A percentile compares a stretch with the other conserved stretches of the same genome.
Conservation (phyloP, 2,888 invertebrate species). For the Cephus rjabovi region DNA sequence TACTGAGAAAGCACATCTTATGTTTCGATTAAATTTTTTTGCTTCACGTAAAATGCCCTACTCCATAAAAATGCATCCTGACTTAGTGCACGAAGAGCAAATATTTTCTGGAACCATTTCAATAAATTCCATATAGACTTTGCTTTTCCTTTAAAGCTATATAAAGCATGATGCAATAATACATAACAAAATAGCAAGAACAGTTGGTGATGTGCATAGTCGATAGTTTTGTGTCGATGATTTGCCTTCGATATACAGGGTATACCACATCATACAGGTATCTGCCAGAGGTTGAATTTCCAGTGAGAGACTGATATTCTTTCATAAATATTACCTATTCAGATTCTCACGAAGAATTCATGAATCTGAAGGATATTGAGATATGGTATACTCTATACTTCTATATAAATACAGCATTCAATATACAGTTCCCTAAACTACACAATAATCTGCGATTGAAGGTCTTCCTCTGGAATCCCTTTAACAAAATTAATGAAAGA, state of each 20-base stretch:
- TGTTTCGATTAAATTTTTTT: neutral
- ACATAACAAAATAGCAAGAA: conserved; percentile 53
- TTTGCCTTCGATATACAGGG: neutral
- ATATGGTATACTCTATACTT: neutral
- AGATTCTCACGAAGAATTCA: neutral
- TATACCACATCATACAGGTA: neutral
- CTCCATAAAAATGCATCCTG: neutral
- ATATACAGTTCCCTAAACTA: neutral
- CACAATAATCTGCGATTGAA: neutral
- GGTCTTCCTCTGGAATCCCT: neutral
- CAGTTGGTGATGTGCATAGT: conserved; percentile 37
- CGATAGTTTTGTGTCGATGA: neutral
- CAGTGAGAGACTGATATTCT: neutral
- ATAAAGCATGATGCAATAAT: conserved; percentile 36
- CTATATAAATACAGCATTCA: neutral
- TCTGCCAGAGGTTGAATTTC: neutral
- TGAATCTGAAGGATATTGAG: neutral
- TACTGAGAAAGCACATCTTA: neutral
- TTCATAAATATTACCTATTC: neutral
- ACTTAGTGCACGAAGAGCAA: neutral
- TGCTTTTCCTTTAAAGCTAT: conserved; percentile 12
- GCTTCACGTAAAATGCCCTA: neutral
- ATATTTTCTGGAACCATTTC: neutral
- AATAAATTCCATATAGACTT: neutral
- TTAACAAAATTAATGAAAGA: neutral